Evolutionary conservation across 2,797 vertebrate species (phyloP), one percentile per base, ranked within the genome.

Genomic region (Dromococcyx pavoninus): DNA sequence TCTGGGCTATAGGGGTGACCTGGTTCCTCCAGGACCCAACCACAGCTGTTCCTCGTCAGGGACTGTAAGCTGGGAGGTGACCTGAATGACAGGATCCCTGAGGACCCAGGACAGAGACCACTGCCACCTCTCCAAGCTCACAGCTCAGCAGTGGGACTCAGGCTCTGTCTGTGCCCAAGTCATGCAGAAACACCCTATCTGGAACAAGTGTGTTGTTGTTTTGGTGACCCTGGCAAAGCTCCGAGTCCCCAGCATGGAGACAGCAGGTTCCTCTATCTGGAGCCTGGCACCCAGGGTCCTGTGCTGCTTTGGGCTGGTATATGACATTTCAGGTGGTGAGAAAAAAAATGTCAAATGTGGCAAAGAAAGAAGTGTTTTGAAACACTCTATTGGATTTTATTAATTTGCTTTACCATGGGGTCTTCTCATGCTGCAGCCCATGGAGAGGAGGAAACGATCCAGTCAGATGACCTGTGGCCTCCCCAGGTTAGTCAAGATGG

Each of bases 41-140:
- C 35, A 32, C 33, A 80, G 33, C 35, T 25, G 5, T 69, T 9
- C 30, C 24, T 35, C 43, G 11, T 43, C 58, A 78, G 30, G 46
- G n/a, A 50, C 51, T 1, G 2, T 28, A 50, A 78, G 15, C 8
- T 57, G 46, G 70, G 54, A 77, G 10, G 51, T 56, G 32, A 56
- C 8, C 32, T 0, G 0, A n/a, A 13, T 24, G 17, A 53, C 2
- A 8, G 24, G 53, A 50, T 28, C 70, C 48, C 32, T 37, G 65
- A 76, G 30, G 11, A 61, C 18, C 16, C 18, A 69, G 48, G n/a
- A 30, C 12, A 30, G 35, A 50, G 39, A 25, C 0, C 0, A 21
- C 33, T 78, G 30, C 66, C 0, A 3, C 43, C n/a, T 66, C 46
- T 33, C 48, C 14, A 21, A 21, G 73, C 32, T 91, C 61, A 57